Conservation (phyloP, 2,888 invertebrate genomes). For the Ecdyonurus torrentis region DNA sequence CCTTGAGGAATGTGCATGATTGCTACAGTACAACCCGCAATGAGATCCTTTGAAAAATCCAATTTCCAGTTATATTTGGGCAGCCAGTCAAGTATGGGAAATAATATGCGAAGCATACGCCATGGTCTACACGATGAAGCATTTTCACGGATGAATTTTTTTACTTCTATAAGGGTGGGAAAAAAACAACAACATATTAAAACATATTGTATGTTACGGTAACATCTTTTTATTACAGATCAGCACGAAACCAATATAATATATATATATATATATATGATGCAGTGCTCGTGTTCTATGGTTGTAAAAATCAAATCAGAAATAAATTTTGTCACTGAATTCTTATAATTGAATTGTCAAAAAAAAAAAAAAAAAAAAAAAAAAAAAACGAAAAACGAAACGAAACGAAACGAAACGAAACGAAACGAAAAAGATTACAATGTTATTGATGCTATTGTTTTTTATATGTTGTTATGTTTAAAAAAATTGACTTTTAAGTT, state of each 20-base stretch:
- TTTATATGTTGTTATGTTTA: no score
- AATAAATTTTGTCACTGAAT: not conserved
- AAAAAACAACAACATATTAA: no score
- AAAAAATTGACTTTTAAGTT: no score
- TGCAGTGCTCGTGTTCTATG: not conserved
- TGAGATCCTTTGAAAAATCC: constrained; percentile 51
- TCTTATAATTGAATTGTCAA: no score
- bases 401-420: no score
- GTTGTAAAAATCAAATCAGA: not conserved
- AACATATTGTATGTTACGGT: no score
- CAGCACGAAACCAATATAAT: no score
- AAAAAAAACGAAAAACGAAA: no score
- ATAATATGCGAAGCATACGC: constrained; percentile 5
- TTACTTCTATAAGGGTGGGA: not conserved
- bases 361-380: no score
- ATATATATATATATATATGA: not conserved
- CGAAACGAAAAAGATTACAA: no score
- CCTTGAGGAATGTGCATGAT: constrained; percentile 86
- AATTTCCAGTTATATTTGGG: constrained; percentile 42
- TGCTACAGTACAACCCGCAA: constrained; percentile 74
- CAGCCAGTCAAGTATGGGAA: constrained; percentile 49
- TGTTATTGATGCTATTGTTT: no score
- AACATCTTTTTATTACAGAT: no score
- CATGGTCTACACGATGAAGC: not conserved
- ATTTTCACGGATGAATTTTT: not conserved